Conservation (phyloP, 1,140 invertebrate genomes). For the Lamellibrachia luymesi region DNA sequence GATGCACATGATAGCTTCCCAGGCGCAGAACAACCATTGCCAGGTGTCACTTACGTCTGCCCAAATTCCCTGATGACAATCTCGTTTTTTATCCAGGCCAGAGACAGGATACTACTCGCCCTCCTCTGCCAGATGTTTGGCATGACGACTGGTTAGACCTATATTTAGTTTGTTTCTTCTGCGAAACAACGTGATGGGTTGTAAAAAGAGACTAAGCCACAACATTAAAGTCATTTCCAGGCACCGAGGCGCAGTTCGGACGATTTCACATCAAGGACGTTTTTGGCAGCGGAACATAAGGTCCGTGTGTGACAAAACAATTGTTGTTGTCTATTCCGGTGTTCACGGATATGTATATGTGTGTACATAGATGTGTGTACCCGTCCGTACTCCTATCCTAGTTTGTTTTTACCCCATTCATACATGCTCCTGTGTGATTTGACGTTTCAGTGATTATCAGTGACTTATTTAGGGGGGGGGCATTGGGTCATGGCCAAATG, state of each 20-base stretch:
- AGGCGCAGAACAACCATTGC: not conserved
- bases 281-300: no score
- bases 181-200: not conserved
- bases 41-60: not conserved
- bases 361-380: not conserved
- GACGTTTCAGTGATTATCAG: no score
- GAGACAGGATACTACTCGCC: not conserved
- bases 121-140: not conserved
- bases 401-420: no score
- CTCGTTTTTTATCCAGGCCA: not conserved
- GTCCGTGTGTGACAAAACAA: no score
- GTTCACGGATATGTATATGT: not conserved
- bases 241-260: not conserved
- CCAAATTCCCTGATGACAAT: not conserved
- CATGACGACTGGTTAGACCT: not conserved
- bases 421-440: no score
- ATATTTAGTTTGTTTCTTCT: not conserved
- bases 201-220: not conserved
- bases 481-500: no score
- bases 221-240: not conserved
- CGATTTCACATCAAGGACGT: no score
- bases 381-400: not conserved
- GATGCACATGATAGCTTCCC: not conserved
- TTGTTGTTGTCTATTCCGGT: no score
- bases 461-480: no score